Base-by-base conservation (phyloP, 2,888 invertebrate species). In the Parascotia fuliginaria region DNA sequence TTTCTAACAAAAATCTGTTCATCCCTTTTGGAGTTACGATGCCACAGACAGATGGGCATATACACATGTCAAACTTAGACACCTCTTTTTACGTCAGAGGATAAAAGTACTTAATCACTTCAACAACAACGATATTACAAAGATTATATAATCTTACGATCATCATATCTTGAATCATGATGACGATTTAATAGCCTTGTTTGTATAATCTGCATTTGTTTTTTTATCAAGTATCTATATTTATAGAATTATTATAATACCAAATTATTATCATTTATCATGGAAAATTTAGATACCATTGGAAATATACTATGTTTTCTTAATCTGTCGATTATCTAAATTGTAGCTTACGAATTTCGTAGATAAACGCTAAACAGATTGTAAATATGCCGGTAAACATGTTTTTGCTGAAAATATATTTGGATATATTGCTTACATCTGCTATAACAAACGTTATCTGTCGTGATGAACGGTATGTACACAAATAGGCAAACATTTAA, bases 291-390 rank as follows among this genome's bases (percentile, higher is more conserved):
- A 43, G 16, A 52, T 61, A 60, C 60, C 52, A 58, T 55, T 64
- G 76, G 73, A 77, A 75, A 79, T 74, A 43, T 76, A 70, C 74
- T 52, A 42, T 52, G 50, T 50, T 60, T 62, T 49, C 53, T 60
- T 36, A 19, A 57, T 58, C 52, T 58, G 52, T 48, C 53, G 78
- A 77, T 78, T 63, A 70, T 50, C 14, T 60, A 55, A 49, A 51
- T 57, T 55, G 44, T 70, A 67, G 55, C 48, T 44, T 11, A 44
- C 37, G 53, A 51, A 38, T 52, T 63, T 66, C 52, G 51, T 57
- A 56, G 57, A 65, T 65, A 57, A 64, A 69, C 47, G 40, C 43
- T 65, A 63, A 70, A 48, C 65, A 65, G 60, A 65, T 66, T 60
- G 49, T 56, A 54, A 68, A 62, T 42, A 48, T 33, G 33, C 46